Evolutionary conservation across 2,113 vertebrate species (phyloP).

Genomic region (Pristiophorus japonicus): DNA sequence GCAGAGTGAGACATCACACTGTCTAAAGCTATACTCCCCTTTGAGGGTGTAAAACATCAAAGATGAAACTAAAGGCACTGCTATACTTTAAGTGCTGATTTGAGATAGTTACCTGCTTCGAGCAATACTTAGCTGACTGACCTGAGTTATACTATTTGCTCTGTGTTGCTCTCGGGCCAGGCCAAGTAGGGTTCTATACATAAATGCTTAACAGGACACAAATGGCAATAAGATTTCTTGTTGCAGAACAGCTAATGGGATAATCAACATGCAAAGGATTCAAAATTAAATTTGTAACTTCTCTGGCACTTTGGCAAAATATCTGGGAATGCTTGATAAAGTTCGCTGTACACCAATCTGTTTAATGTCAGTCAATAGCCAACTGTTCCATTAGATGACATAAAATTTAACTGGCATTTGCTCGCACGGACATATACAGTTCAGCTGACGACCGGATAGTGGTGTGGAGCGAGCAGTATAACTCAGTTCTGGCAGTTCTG

Average conservation of each 20-base stretch:
- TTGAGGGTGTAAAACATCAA: background rate
- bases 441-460: no score
- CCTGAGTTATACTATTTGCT: background rate
- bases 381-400: background rate
- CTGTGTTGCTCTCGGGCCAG: background rate
- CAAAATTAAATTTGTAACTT: no score
- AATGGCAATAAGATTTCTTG: background rate
- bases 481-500: background rate
- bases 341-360: no score
- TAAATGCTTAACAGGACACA: no score
- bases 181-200: no score
- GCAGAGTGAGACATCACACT: background rate
- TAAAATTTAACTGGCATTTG: background rate
- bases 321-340: no score
- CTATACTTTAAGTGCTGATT: background rate
- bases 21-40: background rate
- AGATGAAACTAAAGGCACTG: background rate
- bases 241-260: background rate
- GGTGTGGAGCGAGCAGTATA: background rate
- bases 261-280: no score
- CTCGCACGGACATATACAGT: background rate
- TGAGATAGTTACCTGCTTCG: background rate
- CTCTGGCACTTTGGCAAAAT: no score
- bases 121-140: background rate
- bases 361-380: no score